phyloP scores from a whole-genome alignment of 2,888 invertebrate genomes.

The Morpho deidamia region DNA sequence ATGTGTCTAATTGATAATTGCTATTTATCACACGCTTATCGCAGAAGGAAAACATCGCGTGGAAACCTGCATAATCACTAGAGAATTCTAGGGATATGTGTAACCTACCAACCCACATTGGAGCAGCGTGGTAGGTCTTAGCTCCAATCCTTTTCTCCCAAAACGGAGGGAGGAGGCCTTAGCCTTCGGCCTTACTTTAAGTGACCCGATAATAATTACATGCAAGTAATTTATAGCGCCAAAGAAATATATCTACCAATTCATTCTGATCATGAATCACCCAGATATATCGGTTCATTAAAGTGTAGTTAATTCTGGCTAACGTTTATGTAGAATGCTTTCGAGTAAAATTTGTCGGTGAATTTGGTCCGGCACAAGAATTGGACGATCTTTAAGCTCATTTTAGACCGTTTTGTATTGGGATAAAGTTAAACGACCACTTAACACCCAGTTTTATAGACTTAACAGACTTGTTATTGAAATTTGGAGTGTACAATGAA shows the following conservation, averaged over 20 bases:
- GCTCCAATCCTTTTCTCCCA: too few relatives aligned
- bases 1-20: too few relatives aligned
- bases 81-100: too few relatives aligned
- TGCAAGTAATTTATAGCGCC: too few relatives aligned
- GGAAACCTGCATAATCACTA: too few relatives aligned
- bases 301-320: conserved; percentile 13
- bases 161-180: too few relatives aligned
- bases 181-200: too few relatives aligned
- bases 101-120: too few relatives aligned
- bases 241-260: background rate
- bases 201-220: too few relatives aligned
- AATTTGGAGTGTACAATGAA: conserved; percentile 1
- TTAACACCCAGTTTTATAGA: background rate
- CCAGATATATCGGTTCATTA: conserved; percentile 15
- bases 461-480: conserved; percentile 6
- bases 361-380: conserved; percentile 12
- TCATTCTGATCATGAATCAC: conserved; percentile 12
- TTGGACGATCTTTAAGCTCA: conserved; percentile 17
- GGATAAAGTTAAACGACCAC: conserved; percentile 15
- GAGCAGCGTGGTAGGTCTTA: too few relatives aligned
- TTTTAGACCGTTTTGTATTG: conserved; percentile 14
- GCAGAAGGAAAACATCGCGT: too few relatives aligned
- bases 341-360: conserved; percentile 11
- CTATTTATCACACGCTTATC: too few relatives aligned
- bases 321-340: conserved; percentile 9